Conservation (phyloP, 2,797 vertebrate genomes). For the Enteromius mattozi region DNA sequence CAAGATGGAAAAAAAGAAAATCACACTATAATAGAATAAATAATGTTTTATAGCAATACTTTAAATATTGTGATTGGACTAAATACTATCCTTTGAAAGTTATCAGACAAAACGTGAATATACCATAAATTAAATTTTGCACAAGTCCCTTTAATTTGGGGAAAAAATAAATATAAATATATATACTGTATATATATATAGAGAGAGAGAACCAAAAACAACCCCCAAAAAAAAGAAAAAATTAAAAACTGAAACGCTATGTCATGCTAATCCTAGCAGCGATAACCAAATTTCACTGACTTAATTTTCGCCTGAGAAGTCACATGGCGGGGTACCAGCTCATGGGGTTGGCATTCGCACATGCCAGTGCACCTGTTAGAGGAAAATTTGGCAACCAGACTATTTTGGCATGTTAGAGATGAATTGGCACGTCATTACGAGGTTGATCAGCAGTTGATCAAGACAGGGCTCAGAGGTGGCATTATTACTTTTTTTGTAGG, state of each 20-base stretch:
- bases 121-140: slow-evolving; percentile 60
- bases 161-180: slow-evolving; percentile 49
- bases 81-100: slow-evolving; percentile 64
- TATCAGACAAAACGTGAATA: slow-evolving; percentile 61
- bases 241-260: slow-evolving; percentile 29
- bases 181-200: slow-evolving; percentile 39
- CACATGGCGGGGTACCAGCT: slow-evolving; percentile 55
- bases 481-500: slow-evolving; percentile 19
- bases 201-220: slow-evolving; percentile 18
- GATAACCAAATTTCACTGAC: slow-evolving; percentile 46
- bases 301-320: slow-evolving; percentile 62
- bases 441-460: slow-evolving; percentile 15
- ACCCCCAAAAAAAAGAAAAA: neutral
- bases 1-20: slow-evolving; percentile 60
- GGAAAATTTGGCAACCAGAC: slow-evolving; percentile 58
- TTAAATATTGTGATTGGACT: slow-evolving; percentile 65
- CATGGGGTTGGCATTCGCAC: slow-evolving; percentile 46
- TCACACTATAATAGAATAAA: slow-evolving; percentile 65
- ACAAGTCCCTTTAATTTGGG: slow-evolving; percentile 55
- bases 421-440: slow-evolving; percentile 45
- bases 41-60: slow-evolving; percentile 66
- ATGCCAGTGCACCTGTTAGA: slow-evolving; percentile 54
- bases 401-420: slow-evolving; percentile 57
- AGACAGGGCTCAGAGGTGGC: slow-evolving; percentile 22
- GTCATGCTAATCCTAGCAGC: slow-evolving; percentile 58